Conservation (phyloP, 2,113 vertebrate species). For the Blennius ocellaris region DNA sequence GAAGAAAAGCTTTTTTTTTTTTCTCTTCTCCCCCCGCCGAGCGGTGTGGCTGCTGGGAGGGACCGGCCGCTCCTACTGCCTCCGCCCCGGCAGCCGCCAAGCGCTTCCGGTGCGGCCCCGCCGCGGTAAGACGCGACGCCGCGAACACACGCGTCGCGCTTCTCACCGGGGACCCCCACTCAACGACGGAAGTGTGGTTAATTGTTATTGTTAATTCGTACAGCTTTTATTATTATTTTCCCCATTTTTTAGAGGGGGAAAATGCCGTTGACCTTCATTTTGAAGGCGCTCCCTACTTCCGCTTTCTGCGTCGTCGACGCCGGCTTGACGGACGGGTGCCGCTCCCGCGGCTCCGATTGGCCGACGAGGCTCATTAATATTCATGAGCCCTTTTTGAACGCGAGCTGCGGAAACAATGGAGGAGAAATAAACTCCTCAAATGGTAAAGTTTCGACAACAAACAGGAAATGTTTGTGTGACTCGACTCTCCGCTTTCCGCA, state of each 20-base stretch:
- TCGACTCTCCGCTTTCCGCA: no score
- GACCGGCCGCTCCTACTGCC: constrained; percentile 76
- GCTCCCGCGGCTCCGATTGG: constrained; percentile 1
- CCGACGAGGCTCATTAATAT: constrained; percentile 51
- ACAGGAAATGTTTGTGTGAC: no score
- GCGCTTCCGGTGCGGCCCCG: neutral
- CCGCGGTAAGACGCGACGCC: neutral
- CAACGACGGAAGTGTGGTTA: no score
- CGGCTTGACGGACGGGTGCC: constrained; percentile 8
- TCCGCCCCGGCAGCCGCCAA: constrained; percentile 24
- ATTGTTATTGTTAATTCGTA: no score
- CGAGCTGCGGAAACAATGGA: constrained; percentile 26
- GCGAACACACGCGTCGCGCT: no score
- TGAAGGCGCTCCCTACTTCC: neutral
- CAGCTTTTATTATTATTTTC: no score
- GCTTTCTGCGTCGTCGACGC: neutral
- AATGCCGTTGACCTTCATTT: no score
- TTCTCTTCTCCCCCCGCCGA: constrained; percentile 57
- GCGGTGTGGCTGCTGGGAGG: constrained; percentile 68
- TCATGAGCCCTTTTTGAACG: constrained; percentile 20
- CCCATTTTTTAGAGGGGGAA: no score
- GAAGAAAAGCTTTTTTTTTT: constrained; percentile 73
- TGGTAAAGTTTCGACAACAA: neutral
- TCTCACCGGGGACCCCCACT: no score
- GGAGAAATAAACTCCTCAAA: neutral